Percentiles rank a stretch among this genome's conserved stretches.
Evolutionary conservation across 1,140 invertebrate species (phyloP).

Genomic region (Eufriesea mexicana): DNA sequence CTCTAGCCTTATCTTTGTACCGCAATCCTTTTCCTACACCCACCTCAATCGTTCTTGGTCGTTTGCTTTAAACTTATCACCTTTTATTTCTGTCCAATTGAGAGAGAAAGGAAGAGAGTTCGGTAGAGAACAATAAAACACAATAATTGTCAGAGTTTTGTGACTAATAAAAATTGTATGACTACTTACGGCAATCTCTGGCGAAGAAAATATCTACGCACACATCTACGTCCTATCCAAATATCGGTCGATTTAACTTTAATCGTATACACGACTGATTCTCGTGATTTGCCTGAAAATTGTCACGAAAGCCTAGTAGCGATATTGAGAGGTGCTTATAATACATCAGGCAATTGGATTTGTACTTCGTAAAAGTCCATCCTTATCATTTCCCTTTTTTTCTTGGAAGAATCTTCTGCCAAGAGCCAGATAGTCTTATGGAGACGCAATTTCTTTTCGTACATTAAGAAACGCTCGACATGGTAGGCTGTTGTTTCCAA

Average conservation of each 20-base stretch:
- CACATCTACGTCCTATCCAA: neutral
- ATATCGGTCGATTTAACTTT: neutral
- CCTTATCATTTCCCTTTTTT: too few species aligned
- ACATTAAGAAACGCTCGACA: neutral
- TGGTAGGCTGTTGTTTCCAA: neutral
- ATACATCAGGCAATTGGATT: too few species aligned
- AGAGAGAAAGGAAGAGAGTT: too few species aligned
- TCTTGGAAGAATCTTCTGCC: neutral
- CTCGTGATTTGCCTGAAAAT: too few species aligned
- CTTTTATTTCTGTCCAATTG: neutral
- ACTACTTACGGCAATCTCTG: neutral
- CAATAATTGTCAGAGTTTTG: neutral
- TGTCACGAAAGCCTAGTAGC: too few species aligned
- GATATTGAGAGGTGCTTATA: too few species aligned
- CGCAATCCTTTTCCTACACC: neutral
- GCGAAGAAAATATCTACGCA: neutral
- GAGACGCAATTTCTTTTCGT: neutral
- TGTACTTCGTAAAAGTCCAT: too few species aligned
- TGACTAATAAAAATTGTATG: neutral
- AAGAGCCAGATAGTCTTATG: neutral
- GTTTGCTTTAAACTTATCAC: neutral
- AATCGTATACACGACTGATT: neutral
- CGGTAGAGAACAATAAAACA: neutral
- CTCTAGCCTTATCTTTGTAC: neutral
- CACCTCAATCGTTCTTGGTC: neutral